Evolutionary conservation across 2,888 invertebrate genomes (phyloP), one percentile per base, ranked within the genome.

Genomic region (Pherbina coryleti): DNA sequence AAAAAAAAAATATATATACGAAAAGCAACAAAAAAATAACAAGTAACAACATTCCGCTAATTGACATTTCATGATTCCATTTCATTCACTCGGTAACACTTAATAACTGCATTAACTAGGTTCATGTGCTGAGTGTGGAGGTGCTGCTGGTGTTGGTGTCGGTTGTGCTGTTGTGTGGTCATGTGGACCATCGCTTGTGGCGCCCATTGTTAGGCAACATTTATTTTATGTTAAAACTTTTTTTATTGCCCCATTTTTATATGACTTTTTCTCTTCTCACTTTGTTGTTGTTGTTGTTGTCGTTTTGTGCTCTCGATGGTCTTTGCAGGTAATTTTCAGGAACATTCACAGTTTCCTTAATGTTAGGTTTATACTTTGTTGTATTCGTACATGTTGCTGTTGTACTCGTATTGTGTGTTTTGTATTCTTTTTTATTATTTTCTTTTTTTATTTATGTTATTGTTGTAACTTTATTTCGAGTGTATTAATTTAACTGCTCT

Each of bases 261-360:
- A 66, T 19, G 57, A 57, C 57, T 55, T 71, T 49, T 73, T 31
- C 14, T n/a, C 9, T 60, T 53, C 55, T 55, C 55, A 55, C 19
- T 49, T 17, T 66, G 66, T 49, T 55, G 71, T 17, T n/a, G 53
- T 55, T 53, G 31, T 71, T 76, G 64, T 69, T 62, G 66, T 74
- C 78, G 44, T 37, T n/a, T 8, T 44, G 14, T 28, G 19, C 51
- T 77, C 62, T 71, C 53, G 69, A 74, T 60, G 70, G 67, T 72
- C 73, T 80, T 79, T 77, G 55, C 75, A 81, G 78, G 77, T 79
- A 78, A 81, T 78, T 82, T 81, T 80, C 71, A 44, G 66, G 69
- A 64, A 74, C 66, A 74, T 74, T 79, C 67, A 14, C 49, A 62
- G 69, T 75, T 66, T 77, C 74, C 79, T 79, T 80, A 73, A 74